phyloP scores from a whole-genome alignment of 2,797 vertebrate species.

The Squalus acanthias region DNA sequence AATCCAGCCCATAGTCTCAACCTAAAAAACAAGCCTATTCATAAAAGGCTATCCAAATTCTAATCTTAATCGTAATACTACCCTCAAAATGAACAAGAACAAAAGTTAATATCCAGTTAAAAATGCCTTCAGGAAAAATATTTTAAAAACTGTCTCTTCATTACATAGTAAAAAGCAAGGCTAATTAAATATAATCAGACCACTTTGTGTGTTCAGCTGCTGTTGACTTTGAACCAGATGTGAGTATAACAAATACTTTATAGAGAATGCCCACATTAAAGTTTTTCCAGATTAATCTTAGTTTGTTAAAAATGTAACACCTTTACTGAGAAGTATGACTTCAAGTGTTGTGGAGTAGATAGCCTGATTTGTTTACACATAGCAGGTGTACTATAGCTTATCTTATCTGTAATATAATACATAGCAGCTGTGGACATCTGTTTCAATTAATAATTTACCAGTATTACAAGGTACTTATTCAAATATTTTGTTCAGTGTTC shows the following conservation, averaged over 20 bases:
- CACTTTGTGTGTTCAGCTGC: constrained; percentile 31
- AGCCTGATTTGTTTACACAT: constrained; percentile 56
- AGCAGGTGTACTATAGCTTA: constrained; percentile 84
- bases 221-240: constrained; percentile 8
- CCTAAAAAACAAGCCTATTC: not conserved
- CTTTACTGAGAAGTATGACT: constrained; percentile 29
- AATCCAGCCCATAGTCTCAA: not conserved
- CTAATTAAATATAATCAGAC: not conserved
- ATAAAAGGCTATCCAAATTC: not conserved
- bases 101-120: not conserved
- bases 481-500: constrained; percentile 31
- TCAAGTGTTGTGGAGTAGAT: constrained; percentile 21
- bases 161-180: not conserved
- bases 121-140: not conserved
- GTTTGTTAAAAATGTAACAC: constrained; percentile 15
- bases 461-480: constrained; percentile 42
- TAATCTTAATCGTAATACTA: not conserved
- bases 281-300: constrained; percentile 15
- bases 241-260: constrained; percentile 10
- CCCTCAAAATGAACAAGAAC: not conserved
- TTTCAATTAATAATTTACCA: constrained; percentile 75
- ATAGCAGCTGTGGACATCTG: constrained; percentile 72
- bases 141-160: not conserved
- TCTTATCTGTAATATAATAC: constrained; percentile 71
- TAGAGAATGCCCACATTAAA: not conserved